These are phyloP conservation scores for Gallinago nigripennis DNA, from an alignment of 2,797 vertebrate genomes.

Conservation along the genomic window DNA sequence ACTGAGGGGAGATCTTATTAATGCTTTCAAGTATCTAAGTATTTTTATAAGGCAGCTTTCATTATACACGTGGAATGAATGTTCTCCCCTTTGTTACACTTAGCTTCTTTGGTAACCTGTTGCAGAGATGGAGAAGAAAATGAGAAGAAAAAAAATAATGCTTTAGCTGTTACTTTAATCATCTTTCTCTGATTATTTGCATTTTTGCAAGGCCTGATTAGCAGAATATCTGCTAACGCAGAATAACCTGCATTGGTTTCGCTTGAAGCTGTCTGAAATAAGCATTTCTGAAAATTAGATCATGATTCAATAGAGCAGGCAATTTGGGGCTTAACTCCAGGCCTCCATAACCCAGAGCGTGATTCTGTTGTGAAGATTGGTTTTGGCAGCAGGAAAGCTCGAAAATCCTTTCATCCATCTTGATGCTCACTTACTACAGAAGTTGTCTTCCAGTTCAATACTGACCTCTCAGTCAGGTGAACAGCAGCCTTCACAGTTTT, in stretches of 20 bases:
- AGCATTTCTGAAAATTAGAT: neutral
- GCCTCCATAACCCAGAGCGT: neutral
- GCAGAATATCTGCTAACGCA: neutral
- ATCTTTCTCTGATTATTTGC: neutral
- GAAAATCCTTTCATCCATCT: conserved; percentile 6
- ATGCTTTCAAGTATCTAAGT: neutral
- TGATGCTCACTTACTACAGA: neutral
- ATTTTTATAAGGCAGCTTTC: neutral
- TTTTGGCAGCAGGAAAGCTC: neutral
- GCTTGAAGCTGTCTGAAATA: neutral
- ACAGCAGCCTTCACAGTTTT: neutral
- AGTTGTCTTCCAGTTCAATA: neutral
- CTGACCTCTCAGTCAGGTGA: neutral
- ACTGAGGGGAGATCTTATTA: too few species aligned
- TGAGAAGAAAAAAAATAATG: neutral
- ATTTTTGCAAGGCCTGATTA: neutral
- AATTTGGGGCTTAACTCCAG: neutral
- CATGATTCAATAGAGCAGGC: neutral
- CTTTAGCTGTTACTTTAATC: neutral
- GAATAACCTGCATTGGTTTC: neutral
- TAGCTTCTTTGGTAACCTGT: neutral
- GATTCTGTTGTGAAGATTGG: neutral
- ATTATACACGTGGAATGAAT: neutral
- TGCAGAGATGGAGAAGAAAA: neutral
- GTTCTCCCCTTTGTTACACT: neutral